Base-by-base conservation (phyloP, 2,888 invertebrate species). In the Amorpha juglandis region DNA sequence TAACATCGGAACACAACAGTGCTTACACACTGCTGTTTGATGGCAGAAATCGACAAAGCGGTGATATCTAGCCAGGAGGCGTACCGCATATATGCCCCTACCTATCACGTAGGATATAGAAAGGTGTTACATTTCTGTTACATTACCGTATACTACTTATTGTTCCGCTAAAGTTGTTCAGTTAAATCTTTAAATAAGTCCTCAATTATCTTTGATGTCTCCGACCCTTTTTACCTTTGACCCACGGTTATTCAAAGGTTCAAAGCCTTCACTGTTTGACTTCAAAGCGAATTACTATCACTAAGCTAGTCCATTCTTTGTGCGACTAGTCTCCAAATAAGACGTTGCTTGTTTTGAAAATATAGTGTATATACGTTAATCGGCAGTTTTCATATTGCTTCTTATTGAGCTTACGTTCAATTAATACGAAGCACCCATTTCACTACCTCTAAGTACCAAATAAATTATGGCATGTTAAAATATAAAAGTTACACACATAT, bases 141-240 rank as follows among this genome's bases (percentile, higher is more conserved):
- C 47, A 66, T 52, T 66, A 45, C 58, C 33, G 51, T 42, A 42
- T 64, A 66, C 66, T 70, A 67, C 14, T 50, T 63, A 55, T 63
- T 66, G 67, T 72, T 64, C 67, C 67, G 64, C 67, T 68, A 51
- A 65, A 70, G 70, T 67, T 64, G 63, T 70, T 67, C 55, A 58
- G 35, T 35, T 35, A 64, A 64, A 64, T 64, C 48, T 64, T 85
- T 82, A 83, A 86, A 89, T 86, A 86, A 81, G 79, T 85, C 79
- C 76, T 83, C 84, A 83, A 87, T 89, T 87, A 89, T 87, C 86
- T 89, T 89, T 89, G 89, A 89, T 83, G 81, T 84, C 75, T 81
- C 79, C 74, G 85, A 83, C 87, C 89, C 86, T 86, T 90, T 87
- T 84, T 84, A 86, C 87, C 84, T 90, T 88, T 89, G 88, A 88